A percentile compares a stretch with the other conserved stretches of the same genome.
These are phyloP conservation scores for Eupeodes luniger DNA, from an alignment of 2,888 invertebrate genomes.

Conservation along the genomic window DNA sequence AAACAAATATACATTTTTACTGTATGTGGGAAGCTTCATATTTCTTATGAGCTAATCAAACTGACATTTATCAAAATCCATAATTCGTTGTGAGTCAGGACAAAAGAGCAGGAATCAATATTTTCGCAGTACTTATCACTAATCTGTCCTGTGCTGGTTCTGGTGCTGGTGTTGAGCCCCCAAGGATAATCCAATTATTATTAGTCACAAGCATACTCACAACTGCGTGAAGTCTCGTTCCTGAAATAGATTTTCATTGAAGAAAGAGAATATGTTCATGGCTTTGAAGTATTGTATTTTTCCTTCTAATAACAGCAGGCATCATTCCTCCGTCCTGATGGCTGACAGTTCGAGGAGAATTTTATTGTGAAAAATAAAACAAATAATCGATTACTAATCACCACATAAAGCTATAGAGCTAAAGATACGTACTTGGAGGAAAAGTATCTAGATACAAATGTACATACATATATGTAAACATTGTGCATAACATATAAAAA, in stretches of 20 bases:
- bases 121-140: conserved; percentile 50
- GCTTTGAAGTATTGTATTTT: conserved; percentile 58
- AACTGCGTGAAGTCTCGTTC: conserved; percentile 51
- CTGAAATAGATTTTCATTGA: conserved; percentile 43
- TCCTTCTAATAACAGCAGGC: conserved; percentile 27
- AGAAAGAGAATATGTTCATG: conserved; percentile 10
- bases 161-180: conserved; percentile 18
- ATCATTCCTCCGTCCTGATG: conserved; percentile 23
- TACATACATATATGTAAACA: too few species aligned
- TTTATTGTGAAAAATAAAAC: conserved; percentile 46
- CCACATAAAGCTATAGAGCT: not conserved
- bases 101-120: conserved; percentile 50
- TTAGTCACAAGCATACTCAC: conserved; percentile 42
- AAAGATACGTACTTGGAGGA: not conserved
- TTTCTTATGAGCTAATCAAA: conserved; percentile 24
- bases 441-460: not conserved
- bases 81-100: conserved; percentile 24
- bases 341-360: conserved; percentile 45
- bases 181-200: conserved; percentile 72
- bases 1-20: not conserved
- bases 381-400: conserved; percentile 59
- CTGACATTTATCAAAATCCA: conserved; percentile 22
- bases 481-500: not conserved
- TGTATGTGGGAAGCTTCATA: not conserved
- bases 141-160: conserved; percentile 32